Evolutionary conservation across 2,797 vertebrate species (phyloP).

Genomic region (Podarcis siculus): DNA sequence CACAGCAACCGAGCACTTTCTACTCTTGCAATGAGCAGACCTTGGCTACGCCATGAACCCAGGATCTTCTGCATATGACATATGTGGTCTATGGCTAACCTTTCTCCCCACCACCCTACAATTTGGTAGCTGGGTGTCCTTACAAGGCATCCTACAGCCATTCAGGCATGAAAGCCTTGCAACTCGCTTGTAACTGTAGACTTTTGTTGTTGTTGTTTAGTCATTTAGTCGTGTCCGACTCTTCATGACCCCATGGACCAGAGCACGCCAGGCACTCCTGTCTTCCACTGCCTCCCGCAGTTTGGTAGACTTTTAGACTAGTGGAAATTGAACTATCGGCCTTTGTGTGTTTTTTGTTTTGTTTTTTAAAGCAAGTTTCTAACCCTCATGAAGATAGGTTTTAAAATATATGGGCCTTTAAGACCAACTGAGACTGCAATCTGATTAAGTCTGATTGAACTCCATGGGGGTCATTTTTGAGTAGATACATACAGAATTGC

Average conservation of each 20-base stretch:
- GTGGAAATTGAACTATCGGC: background rate
- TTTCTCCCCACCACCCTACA: background rate
- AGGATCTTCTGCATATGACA: background rate
- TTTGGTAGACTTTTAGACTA: background rate
- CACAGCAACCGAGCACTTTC: no score
- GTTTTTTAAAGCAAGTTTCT: background rate
- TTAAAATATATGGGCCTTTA: background rate
- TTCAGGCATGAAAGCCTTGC: background rate
- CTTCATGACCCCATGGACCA: no score
- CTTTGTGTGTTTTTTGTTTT: background rate
- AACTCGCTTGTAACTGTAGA: no score
- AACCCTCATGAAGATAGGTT: background rate
- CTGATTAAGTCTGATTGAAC: background rate
- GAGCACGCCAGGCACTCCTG: no score
- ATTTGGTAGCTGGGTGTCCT: background rate
- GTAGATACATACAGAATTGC: background rate
- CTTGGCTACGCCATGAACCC: background rate
- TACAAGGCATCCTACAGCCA: background rate
- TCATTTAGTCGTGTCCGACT: no score
- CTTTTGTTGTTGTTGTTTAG: no score
- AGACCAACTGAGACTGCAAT: background rate
- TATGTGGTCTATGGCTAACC: background rate
- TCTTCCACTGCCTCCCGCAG: no score
- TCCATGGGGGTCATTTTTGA: background rate
- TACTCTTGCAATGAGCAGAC: no score